Conservation (phyloP, 2,888 invertebrate genomes). For the Ochropleura plecta region DNA sequence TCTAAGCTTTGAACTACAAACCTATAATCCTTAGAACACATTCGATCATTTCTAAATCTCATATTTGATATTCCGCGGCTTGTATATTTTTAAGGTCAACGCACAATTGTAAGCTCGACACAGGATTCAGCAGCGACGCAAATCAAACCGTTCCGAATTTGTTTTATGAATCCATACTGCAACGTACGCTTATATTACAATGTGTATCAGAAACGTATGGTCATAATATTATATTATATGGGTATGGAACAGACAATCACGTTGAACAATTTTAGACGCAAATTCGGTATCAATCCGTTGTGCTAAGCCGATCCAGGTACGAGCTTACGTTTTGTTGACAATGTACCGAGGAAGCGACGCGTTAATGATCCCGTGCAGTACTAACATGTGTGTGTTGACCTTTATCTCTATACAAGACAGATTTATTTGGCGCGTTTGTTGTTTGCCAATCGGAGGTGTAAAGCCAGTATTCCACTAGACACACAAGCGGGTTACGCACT, state of each 20-base stretch:
- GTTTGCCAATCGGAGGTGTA: conserved; percentile 16
- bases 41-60: conserved; percentile 45
- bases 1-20: conserved; percentile 3
- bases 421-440: conserved; percentile 34
- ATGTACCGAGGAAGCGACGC: neutral
- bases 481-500: neutral
- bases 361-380: neutral
- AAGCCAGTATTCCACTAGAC: conserved; percentile 3
- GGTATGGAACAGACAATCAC: no score
- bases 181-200: neutral
- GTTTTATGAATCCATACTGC: neutral
- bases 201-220: no score
- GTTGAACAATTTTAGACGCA: no score
- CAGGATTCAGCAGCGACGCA: neutral
- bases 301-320: neutral
- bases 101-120: neutral
- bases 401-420: conserved; percentile 5
- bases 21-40: conserved; percentile 24
- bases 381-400: conserved; percentile 1
- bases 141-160: neutral
- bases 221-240: no score
- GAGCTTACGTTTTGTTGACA: neutral
- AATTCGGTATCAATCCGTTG: no score
- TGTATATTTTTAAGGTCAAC: neutral
- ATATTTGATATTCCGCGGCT: conserved; percentile 18